Evolutionary conservation across 2,113 vertebrate species (phyloP), one percentile per base, ranked within the genome.

Genomic region (Amblyopsis rosae): DNA sequence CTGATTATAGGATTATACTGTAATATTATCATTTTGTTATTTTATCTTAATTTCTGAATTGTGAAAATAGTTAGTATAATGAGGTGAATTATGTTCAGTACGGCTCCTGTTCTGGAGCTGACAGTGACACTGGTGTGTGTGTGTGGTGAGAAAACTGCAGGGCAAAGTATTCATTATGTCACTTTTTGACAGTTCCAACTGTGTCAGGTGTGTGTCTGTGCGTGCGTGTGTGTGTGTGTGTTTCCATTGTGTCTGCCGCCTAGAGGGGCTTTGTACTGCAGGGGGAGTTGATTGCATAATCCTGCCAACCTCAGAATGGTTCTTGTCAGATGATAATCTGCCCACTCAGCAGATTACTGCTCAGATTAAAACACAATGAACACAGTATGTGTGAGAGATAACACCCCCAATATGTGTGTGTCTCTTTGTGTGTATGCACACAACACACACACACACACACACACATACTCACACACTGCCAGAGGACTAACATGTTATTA

Each of bases 301-400:
- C 65, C 63, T 64, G 49, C 74, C 59, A 71, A 84, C 78, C 72
- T 81, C 75, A 73, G 66, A 83, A 85, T 53, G 65, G 53, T 75
- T 57, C 56, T 73, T 80, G 74, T 84, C 82, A 82, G 81, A 80
- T 84, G 82, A 81, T 82, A 82, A 87, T 90, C 85, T 86, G 76
- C 74, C 65, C 69, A 75, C 78, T 81, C 78, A 69, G 80, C 86
- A 89, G 89, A 87, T 89, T 87, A 80, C 71, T 17, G 49, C 64
- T 82, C 71, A 85, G 86, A 90, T 90, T 86, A 87, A 76, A 54
- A 54, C 63, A 84, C 75, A 77, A 67, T 82, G 72, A 84, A 74
- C 70, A 63, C 72, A 41, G 8, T 61, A 70, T 70, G 69, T 72
- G 79, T 86, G 72, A 61, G 65, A 73, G 80, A 88, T 80, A 80